Evolutionary conservation across 2,113 vertebrate species (phyloP).

Genomic region (Equus przewalskii): DNA sequence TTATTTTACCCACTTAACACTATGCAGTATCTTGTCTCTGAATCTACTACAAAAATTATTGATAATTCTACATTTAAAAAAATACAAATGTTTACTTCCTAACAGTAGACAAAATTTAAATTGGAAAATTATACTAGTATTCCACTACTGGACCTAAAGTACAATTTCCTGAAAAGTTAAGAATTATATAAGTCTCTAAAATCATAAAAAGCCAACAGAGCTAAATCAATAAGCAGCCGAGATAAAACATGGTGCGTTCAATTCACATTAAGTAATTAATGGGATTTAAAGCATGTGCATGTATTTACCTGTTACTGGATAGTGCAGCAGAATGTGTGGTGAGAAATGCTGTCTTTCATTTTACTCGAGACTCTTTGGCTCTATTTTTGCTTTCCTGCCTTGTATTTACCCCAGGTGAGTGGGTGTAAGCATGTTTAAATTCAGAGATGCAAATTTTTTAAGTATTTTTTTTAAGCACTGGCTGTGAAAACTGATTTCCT

Average conservation of each 20-base stretch:
- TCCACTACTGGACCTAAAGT: neutral
- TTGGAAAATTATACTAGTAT: neutral
- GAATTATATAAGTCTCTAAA: neutral
- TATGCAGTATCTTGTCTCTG: neutral
- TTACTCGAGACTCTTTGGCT: neutral
- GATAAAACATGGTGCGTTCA: neutral
- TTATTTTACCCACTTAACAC: neutral
- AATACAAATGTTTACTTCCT: neutral
- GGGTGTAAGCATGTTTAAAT: neutral
- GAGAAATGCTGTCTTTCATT: neutral
- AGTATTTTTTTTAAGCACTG: slow-evolving; percentile 4
- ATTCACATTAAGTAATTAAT: neutral
- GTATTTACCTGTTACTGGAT: neutral
- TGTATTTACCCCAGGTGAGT: slow-evolving; percentile 28
- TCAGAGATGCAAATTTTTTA: neutral
- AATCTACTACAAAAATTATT: neutral
- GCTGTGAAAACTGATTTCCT: slow-evolving; percentile 41
- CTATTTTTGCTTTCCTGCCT: neutral
- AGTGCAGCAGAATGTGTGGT: neutral
- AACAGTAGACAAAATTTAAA: neutral
- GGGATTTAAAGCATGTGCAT: neutral
- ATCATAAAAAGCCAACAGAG: neutral
- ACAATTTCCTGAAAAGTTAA: neutral
- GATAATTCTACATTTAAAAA: neutral
- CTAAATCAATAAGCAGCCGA: neutral